Percentiles rank a stretch among this genome's conserved stretches.
Conservation (phyloP, 1,140 invertebrate species). For the Heliconius himera region DNA sequence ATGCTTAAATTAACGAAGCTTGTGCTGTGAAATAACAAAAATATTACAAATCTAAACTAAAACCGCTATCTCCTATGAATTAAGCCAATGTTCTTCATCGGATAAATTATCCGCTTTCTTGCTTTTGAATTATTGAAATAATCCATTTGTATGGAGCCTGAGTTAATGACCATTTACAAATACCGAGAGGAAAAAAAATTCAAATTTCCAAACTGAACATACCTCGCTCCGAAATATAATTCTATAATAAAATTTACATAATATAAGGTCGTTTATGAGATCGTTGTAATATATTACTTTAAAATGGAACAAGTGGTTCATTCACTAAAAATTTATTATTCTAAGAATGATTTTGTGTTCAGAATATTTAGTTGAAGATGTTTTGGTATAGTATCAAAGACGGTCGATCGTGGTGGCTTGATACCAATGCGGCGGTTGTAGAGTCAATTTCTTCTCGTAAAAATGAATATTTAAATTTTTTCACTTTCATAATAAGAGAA, state of each 20-base stretch:
- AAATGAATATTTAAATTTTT: too few species aligned
- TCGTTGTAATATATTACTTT: not conserved
- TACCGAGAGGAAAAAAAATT: conserved; percentile 45
- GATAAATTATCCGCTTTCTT: conserved; percentile 53
- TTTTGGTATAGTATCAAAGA: too few species aligned
- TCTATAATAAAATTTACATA: conserved; percentile 36
- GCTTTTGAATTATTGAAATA: conserved; percentile 58
- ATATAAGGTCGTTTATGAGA: not conserved
- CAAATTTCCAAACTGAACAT: conserved; percentile 42
- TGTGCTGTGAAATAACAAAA: not conserved
- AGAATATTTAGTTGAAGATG: too few species aligned
- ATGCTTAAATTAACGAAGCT: too few species aligned
- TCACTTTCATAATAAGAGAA: too few species aligned
- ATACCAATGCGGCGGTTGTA: too few species aligned
- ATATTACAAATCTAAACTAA: not conserved
- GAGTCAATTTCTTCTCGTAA: too few species aligned
- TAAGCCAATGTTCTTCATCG: conserved; percentile 31
- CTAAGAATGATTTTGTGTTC: too few species aligned
- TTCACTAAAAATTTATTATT: too few species aligned
- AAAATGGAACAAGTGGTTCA: not conserved
- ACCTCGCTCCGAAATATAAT: conserved; percentile 35
- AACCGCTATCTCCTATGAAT: conserved; percentile 16
- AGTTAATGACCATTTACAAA: conserved; percentile 55
- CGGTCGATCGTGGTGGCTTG: too few species aligned
- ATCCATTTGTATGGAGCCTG: conserved; percentile 52